Conservation (phyloP, 2,888 invertebrate genomes). For the Bruchidius siliquastri region DNA sequence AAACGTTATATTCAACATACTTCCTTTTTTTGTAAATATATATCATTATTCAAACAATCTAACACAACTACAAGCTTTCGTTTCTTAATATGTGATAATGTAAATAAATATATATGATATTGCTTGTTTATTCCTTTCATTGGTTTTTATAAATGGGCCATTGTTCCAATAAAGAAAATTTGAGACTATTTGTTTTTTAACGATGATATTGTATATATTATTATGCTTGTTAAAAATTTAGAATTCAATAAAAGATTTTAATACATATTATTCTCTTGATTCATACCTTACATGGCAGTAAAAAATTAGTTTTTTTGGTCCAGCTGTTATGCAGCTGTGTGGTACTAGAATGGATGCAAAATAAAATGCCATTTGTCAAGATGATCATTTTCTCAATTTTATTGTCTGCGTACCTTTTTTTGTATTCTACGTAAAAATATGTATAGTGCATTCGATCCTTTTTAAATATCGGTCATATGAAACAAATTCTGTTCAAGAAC, state of each 20-base stretch:
- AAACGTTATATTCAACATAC: conserved; percentile 6
- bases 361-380: too few relatives aligned
- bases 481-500: too few relatives aligned
- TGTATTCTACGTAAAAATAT: too few relatives aligned
- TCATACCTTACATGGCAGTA: too few relatives aligned
- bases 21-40: conserved; percentile 20
- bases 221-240: background rate
- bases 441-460: too few relatives aligned
- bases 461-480: too few relatives aligned
- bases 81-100: conserved; percentile 34
- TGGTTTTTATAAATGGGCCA: conserved; percentile 4
- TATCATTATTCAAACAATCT: conserved; percentile 13
- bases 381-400: too few relatives aligned
- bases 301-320: too few relatives aligned
- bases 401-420: too few relatives aligned
- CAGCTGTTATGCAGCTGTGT: too few relatives aligned
- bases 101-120: conserved; percentile 28
- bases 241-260: background rate
- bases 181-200: background rate
- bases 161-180: background rate
- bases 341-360: too few relatives aligned
- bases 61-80: conserved; percentile 14
- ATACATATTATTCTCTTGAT: background rate
- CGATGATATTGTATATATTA: background rate
- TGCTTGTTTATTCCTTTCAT: conserved; percentile 5